Conservation (phyloP, 2,797 vertebrate species). For the Schizothorax lantsangensis region DNA sequence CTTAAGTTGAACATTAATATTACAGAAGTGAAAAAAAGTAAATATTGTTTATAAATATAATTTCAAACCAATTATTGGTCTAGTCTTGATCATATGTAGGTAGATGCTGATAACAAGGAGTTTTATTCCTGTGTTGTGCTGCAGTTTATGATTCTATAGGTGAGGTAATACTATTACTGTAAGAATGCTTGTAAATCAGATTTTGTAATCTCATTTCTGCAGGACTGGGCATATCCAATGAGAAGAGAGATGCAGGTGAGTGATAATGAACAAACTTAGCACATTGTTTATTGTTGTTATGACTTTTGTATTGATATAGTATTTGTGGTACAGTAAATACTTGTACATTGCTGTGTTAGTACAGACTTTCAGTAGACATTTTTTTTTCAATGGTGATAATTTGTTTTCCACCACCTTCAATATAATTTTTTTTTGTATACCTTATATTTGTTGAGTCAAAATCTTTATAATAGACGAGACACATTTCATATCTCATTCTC, state of each 20-base stretch:
- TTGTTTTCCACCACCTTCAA: neutral
- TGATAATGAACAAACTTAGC: neutral
- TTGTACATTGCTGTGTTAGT: neutral
- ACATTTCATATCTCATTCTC: neutral
- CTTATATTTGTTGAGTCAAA: neutral
- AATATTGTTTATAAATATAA: neutral
- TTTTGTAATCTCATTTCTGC: conserved; percentile 56
- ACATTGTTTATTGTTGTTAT: neutral
- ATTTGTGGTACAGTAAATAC: neutral
- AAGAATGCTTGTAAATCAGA: conserved; percentile 13
- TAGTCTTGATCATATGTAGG: neutral
- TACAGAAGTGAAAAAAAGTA: neutral
- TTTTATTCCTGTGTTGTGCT: neutral
- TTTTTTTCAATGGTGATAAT: neutral
- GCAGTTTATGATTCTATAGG: neutral
- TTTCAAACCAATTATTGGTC: neutral
- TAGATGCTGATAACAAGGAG: neutral
- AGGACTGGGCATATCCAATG: conserved; percentile 99
- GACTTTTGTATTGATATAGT: neutral
- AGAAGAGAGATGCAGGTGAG: conserved; percentile 97
- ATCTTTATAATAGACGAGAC: neutral
- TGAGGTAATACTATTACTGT: neutral
- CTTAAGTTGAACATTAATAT: neutral
- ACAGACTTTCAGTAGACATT: neutral
- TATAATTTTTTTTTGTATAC: neutral